Evolutionary conservation across 1,140 invertebrate genomes (phyloP).

Genomic region (Zaprionus capensis): DNA sequence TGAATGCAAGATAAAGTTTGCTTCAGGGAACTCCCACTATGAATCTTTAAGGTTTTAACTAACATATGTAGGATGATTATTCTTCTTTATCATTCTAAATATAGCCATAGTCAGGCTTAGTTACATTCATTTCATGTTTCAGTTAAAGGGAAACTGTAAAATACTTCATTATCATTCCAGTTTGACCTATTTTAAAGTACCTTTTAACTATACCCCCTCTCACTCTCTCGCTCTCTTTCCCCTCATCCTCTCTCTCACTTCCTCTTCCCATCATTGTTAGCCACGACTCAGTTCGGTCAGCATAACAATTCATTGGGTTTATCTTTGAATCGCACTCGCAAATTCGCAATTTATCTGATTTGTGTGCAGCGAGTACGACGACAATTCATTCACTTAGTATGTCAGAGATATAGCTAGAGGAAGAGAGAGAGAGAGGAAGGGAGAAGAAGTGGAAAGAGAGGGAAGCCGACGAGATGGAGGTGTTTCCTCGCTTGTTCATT

Average conservation of each 20-base stretch:
- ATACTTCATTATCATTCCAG: not conserved
- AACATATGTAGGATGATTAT: too few relatives aligned
- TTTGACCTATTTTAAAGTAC: not conserved
- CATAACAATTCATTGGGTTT: constrained; percentile 37
- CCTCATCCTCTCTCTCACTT: not conserved
- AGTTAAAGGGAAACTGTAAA: too few relatives aligned
- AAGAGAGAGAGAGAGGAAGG: not conserved
- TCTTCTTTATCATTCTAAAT: too few relatives aligned
- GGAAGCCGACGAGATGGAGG: constrained; percentile 5
- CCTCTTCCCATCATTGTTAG: constrained; percentile 24
- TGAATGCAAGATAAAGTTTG: not conserved
- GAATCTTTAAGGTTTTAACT: too few relatives aligned
- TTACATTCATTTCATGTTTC: too few relatives aligned
- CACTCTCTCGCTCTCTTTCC: too few relatives aligned
- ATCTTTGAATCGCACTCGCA: constrained; percentile 45
- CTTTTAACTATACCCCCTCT: not conserved
- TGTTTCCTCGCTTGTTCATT: constrained; percentile 54
- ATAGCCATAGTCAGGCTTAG: too few relatives aligned
- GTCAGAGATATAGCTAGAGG: not conserved
- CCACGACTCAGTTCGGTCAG: constrained; percentile 36
- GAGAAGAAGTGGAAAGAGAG: not conserved
- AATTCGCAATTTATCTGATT: constrained; percentile 47
- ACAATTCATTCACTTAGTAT: constrained; percentile 41
- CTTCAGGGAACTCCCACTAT: not conserved
- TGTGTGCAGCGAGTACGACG: constrained; percentile 30